Percentiles rank a stretch among this genome's conserved stretches.
phyloP scores from a whole-genome alignment of 1,140 invertebrate species.

The Bombus terrestris region DNA sequence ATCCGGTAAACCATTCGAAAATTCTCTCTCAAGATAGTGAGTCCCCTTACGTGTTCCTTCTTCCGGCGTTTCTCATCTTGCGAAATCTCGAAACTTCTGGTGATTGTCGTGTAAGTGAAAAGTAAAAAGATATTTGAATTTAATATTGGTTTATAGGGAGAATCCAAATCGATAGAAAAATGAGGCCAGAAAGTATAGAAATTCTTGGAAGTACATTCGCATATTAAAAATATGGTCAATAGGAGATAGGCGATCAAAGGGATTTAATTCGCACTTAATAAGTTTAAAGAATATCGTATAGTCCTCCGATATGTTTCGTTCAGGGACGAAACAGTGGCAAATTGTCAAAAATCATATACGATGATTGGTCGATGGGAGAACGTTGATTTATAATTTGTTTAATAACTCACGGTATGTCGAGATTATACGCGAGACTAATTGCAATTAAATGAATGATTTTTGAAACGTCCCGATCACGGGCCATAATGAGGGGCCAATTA shows the following conservation, averaged over 20 bases:
- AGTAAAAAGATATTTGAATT: too few species aligned
- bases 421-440: slow-evolving; percentile 30
- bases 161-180: too few species aligned
- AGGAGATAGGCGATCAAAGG: too few species aligned
- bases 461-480: not conserved
- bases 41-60: not conserved
- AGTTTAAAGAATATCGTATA: too few species aligned
- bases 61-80: not conserved
- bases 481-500: slow-evolving; percentile 12
- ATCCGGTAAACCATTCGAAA: not conserved
- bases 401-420: not conserved
- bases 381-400: slow-evolving; percentile 1
- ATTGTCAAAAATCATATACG: not conserved
- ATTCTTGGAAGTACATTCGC: too few species aligned
- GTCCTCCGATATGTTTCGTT: not conserved
- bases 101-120: not conserved
- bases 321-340: not conserved
- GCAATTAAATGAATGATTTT: slow-evolving; percentile 36
- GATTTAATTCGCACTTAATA: too few species aligned
- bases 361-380: not conserved
- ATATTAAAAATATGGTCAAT: too few species aligned
- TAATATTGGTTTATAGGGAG: too few species aligned
- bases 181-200: too few species aligned
- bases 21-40: not conserved
- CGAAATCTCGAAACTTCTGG: not conserved